phyloP scores from a whole-genome alignment of 53 echinoderm and acorn worm genomes.

The Temnopleurus reevesii region DNA sequence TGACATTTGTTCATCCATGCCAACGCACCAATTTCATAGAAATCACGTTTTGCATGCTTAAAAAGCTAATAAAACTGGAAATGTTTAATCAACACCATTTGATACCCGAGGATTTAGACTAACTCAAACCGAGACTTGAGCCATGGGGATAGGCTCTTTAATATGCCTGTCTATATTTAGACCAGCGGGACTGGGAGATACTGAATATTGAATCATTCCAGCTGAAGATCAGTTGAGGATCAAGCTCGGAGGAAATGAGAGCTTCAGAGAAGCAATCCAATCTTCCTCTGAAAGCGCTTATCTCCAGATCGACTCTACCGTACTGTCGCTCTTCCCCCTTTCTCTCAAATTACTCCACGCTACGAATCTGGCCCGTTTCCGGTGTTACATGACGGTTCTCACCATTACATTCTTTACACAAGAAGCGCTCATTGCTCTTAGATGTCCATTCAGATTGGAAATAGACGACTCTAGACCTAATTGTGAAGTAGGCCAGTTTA shows the following conservation, averaged over 20 bases:
- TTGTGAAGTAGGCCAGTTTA: too few relatives aligned
- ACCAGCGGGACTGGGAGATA: neutral
- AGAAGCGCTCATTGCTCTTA: neutral
- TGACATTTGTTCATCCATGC: too few relatives aligned
- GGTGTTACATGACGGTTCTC: neutral
- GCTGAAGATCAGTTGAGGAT: slow-evolving; percentile 23
- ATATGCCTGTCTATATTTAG: slow-evolving; percentile 27
- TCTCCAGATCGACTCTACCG: neutral
- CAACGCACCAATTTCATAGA: too few relatives aligned
- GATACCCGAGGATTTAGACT: neutral
- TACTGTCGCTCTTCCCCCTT: neutral
- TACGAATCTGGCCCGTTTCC: neutral
- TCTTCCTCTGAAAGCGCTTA: slow-evolving; percentile 20
- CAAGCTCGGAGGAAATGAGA: slow-evolving; percentile 32
- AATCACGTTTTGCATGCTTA: neutral
- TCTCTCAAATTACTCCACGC: too few relatives aligned
- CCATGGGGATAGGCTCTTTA: neutral
- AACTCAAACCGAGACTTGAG: neutral
- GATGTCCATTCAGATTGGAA: neutral
- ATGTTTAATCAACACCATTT: neutral
- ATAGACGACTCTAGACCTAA: too few relatives aligned
- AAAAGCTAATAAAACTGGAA: neutral
- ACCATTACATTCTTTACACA: neutral
- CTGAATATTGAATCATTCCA: slow-evolving; percentile 33
- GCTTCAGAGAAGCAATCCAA: slow-evolving; percentile 44